Percentiles rank a stretch among this genome's conserved stretches.
These are phyloP conservation scores for Drosophila teissieri DNA, from an alignment of 1,140 invertebrate species.

Conservation along the genomic window DNA sequence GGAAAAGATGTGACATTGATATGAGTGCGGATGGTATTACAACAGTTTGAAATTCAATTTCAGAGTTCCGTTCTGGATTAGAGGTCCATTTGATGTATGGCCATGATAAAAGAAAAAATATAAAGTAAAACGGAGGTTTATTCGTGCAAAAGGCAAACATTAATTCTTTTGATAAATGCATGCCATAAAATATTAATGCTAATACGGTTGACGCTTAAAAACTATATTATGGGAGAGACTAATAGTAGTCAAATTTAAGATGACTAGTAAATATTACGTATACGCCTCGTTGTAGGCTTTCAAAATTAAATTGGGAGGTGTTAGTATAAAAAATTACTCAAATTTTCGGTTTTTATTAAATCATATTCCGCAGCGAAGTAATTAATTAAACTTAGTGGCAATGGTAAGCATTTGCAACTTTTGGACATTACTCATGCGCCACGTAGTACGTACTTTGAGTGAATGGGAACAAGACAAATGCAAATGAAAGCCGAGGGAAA, in stretches of 20 bases:
- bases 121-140: constrained; percentile 2
- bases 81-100: constrained; percentile 21
- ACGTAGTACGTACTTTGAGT: constrained; percentile 19
- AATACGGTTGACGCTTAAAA: too few relatives aligned
- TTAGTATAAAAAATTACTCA: too few relatives aligned
- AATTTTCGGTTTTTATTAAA: too few relatives aligned
- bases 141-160: neutral
- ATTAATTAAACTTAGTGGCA: constrained; percentile 16
- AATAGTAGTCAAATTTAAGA: too few relatives aligned
- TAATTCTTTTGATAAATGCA: neutral
- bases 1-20: constrained; percentile 54
- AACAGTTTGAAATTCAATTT: constrained; percentile 21
- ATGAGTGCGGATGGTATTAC: constrained; percentile 23
- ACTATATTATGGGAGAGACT: too few relatives aligned
- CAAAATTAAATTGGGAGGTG: too few relatives aligned
- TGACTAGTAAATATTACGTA: too few relatives aligned
- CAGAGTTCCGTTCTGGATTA: constrained; percentile 44
- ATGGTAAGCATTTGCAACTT: constrained; percentile 7
- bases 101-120: neutral
- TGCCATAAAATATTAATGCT: too few relatives aligned
- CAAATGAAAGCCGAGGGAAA: constrained; percentile 37
- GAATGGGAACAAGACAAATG: constrained; percentile 16
- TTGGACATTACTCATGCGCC: constrained; percentile 53
- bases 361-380: neutral
- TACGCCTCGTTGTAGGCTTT: too few relatives aligned